Conservation (phyloP, 2,113 vertebrate genomes). For the Mionectes macconnelli region DNA sequence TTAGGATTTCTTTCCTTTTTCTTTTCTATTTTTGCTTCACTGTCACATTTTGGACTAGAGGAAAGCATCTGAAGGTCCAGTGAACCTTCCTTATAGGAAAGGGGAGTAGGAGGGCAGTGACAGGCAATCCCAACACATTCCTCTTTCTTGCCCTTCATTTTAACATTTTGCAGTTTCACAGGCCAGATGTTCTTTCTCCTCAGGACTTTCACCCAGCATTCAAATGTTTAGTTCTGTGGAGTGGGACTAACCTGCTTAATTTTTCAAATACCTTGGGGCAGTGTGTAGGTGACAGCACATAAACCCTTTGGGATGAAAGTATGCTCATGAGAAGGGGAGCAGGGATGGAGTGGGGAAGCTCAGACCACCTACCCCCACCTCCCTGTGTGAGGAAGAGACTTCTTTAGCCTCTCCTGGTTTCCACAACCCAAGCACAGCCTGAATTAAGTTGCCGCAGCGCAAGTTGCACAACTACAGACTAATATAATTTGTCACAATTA, state of each 20-base stretch:
- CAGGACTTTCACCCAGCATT: background rate
- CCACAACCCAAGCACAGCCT: background rate
- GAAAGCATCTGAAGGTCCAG: background rate
- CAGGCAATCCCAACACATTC: accelerated
- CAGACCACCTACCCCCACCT: background rate
- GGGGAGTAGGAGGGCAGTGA: background rate
- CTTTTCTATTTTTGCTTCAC: background rate
- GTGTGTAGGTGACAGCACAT: background rate
- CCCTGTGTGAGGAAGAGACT: accelerated
- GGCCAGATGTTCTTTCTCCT: background rate
- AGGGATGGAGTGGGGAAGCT: background rate
- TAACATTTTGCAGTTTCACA: background rate
- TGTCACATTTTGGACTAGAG: background rate
- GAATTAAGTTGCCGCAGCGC: background rate
- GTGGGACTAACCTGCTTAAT: background rate
- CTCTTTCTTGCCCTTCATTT: background rate
- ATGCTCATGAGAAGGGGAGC: background rate
- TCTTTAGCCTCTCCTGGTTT: background rate
- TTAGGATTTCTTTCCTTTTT: background rate
- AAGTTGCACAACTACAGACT: conserved; percentile 15
- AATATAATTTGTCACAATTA: conserved; percentile 65
- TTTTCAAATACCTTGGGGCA: background rate
- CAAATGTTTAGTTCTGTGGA: background rate
- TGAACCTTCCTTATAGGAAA: background rate
- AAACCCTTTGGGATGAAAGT: background rate